phyloP scores from a whole-genome alignment of 2,888 invertebrate genomes.

The Limnephilus lunatus region DNA sequence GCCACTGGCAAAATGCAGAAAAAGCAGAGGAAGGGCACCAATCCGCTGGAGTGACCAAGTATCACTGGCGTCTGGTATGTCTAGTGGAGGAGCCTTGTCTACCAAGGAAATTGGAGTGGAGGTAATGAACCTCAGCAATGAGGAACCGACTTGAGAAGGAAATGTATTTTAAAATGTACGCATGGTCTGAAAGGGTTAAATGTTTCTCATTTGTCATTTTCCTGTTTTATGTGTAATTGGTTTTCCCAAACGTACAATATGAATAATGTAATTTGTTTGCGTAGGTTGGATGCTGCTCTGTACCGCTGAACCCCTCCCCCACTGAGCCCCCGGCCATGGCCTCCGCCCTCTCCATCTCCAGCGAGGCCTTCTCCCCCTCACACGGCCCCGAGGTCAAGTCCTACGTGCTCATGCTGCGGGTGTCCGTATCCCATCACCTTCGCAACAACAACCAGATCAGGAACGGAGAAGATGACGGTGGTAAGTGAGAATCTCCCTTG shows the following conservation, averaged over 20 bases:
- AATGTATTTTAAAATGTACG: too few relatives aligned
- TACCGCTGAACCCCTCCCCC: conserved; percentile 84
- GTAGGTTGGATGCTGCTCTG: conserved; percentile 83
- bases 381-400: conserved; percentile 90
- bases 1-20: too few relatives aligned
- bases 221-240: too few relatives aligned
- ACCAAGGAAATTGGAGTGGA: too few relatives aligned
- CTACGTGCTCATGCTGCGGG: conserved; percentile 87
- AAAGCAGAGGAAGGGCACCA: too few relatives aligned
- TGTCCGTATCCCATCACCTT: conserved; percentile 75
- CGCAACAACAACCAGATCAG: conserved; percentile 73
- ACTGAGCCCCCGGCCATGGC: conserved; percentile 82
- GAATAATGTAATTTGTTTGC: conserved; percentile 23
- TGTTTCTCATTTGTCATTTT: too few relatives aligned
- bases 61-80: too few relatives aligned
- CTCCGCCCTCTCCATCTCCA: conserved; percentile 90
- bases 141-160: too few relatives aligned
- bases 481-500: background rate
- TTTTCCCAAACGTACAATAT: background rate
- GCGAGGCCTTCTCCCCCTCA: conserved; percentile 88
- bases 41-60: too few relatives aligned
- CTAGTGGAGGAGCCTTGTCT: too few relatives aligned
- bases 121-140: too few relatives aligned
- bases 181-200: too few relatives aligned
- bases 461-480: conserved; percentile 75